These are phyloP conservation scores for Lepisosteus osseus DNA, from an alignment of 2,113 vertebrate genomes.

Conservation along the genomic window DNA sequence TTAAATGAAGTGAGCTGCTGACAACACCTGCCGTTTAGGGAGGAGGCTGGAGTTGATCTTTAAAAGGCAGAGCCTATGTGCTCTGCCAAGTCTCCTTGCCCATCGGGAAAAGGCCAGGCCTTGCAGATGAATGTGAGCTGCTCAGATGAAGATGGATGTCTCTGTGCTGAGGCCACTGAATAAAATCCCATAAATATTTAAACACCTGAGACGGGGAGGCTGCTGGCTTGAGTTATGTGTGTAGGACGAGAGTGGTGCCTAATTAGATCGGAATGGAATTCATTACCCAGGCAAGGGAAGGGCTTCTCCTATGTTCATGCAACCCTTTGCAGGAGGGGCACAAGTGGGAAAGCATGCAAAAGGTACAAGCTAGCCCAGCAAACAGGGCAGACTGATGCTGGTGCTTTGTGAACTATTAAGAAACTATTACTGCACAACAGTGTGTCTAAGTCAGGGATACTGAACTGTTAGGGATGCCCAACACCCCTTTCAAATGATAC, in stretches of 20 bases:
- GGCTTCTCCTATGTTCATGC: neutral
- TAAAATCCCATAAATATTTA: slow-evolving; percentile 14
- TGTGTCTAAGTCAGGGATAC: too few relatives aligned
- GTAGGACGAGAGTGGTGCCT: neutral
- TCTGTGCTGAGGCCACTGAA: neutral
- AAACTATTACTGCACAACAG: too few relatives aligned
- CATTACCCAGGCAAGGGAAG: neutral
- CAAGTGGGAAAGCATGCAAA: neutral
- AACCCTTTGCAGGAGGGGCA: neutral
- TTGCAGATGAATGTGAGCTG: neutral
- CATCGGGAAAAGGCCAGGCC: neutral
- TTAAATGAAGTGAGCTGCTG: too few relatives aligned
- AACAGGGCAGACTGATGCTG: too few relatives aligned
- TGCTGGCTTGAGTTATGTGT: slow-evolving; percentile 7
- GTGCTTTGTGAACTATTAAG: too few relatives aligned
- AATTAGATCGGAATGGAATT: slow-evolving; percentile 4
- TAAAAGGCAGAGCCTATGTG: neutral
- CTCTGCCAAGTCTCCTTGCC: neutral
- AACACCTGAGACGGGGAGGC: neutral
- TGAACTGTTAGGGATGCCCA: too few relatives aligned
- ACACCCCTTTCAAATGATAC: too few relatives aligned
- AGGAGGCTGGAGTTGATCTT: neutral
- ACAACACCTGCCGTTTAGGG: too few relatives aligned
- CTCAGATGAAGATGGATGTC: slow-evolving; percentile 6
- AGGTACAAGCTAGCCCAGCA: too few relatives aligned